Evolutionary conservation across 2,113 vertebrate genomes (phyloP).

Genomic region (Pseudopodoces humilis): DNA sequence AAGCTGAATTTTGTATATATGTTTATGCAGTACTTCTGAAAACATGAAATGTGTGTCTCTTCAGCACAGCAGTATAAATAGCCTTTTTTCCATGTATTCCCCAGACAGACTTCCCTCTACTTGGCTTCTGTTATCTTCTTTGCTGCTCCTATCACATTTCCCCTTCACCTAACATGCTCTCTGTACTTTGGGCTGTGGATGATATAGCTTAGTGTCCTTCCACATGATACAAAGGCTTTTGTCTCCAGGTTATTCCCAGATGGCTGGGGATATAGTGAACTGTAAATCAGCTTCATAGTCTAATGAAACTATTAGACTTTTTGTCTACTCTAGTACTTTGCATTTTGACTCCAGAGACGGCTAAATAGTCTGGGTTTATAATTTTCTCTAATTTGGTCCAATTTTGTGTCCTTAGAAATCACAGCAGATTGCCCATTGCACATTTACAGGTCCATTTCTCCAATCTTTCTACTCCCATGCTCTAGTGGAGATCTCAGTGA

Average conservation of each 20-base stretch:
- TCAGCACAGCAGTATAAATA: background rate
- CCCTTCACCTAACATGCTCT: background rate
- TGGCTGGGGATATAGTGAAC: background rate
- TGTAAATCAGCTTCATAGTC: background rate
- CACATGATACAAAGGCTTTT: background rate
- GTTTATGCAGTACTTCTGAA: background rate
- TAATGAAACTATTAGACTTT: background rate
- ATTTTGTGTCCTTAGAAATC: background rate
- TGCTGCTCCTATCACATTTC: background rate
- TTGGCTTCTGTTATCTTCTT: background rate
- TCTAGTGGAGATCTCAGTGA: background rate
- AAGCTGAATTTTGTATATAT: background rate
- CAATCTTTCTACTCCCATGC: background rate
- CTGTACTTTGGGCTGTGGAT: background rate
- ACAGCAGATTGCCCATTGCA: background rate
- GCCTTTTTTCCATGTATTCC: background rate
- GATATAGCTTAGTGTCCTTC: background rate
- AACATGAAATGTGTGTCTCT: background rate
- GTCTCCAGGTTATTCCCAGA: background rate
- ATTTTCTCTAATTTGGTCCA: constrained; percentile 28
- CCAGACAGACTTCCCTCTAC: background rate
- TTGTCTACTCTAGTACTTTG: background rate
- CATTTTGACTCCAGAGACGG: constrained; percentile 28
- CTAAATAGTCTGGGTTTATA: background rate
- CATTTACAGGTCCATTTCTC: constrained; percentile 8